Base-by-base conservation (phyloP, 2,797 vertebrate species). In the Hemibagrus guttatus region DNA sequence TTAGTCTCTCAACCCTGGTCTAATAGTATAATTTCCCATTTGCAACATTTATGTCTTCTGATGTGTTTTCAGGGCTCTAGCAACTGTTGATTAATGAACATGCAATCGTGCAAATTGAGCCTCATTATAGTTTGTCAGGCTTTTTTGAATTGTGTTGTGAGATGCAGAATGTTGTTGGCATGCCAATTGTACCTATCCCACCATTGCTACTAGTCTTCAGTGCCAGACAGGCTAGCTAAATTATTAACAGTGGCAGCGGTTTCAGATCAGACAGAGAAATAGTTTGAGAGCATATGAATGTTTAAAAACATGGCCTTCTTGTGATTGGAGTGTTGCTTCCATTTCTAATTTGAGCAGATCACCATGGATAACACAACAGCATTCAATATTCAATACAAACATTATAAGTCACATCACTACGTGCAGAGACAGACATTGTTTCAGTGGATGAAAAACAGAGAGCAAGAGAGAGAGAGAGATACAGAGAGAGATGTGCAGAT, bases 241-340 rank as follows among this genome's bases (percentile, higher is more conserved):
- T 96, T 94, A 95, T 96, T 95, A 81, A 85, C 84, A 12, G 66
- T 87, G 72, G 91, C 92, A 93, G 93, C 93, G 82, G 92, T 93
- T 93, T 93, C 91, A 94, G 94, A 95, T 95, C 94, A 95, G 94
- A 95, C 90, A 89, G 92, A 93, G 93, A 94, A 95, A 94, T 91
- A 93, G 94, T 95, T 95, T 93, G 86, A 93, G 93, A 93, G 91
- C 90, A 84, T 93, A 95, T 95, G 92, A 95, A 96, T 96, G 93
- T 95, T 95, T 96, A 94, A 96, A 95, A 92, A 92, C 91, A 91
- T 94, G 93, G 91, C 93, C 90, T 91, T 91, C 86, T 35, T 74
- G 31, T 82, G 75, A 87, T 54, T 81, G 71, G 69, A 87, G 84
- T 83, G 83, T 78, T 86, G 83, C 71, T 86, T 83, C 72, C 46